Percentiles rank a stretch among this genome's conserved stretches.
Evolutionary conservation across 1,140 invertebrate species (phyloP).

Genomic region (Thaumetopoea pityocampa): DNA sequence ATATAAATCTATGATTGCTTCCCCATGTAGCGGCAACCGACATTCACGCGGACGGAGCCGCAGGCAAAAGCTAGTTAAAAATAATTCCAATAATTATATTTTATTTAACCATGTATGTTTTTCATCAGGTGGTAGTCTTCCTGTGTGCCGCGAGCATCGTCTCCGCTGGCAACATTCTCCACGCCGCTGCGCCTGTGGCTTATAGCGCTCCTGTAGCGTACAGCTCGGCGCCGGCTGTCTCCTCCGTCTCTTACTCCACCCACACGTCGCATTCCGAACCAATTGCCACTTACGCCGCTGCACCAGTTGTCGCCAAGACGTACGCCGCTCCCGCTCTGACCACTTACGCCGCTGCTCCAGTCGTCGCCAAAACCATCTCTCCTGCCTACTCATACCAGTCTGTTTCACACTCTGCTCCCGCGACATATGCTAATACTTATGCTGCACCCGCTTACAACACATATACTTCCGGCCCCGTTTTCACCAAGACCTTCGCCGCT

Average conservation of each 20-base stretch:
- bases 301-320: slow-evolving; percentile 20
- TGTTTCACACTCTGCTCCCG: slow-evolving; percentile 9
- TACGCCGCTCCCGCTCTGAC: slow-evolving; percentile 23
- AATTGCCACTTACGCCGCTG: slow-evolving; percentile 27
- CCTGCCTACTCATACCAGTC: slow-evolving; percentile 17
- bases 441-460: neutral
- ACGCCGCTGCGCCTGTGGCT: slow-evolving; percentile 16
- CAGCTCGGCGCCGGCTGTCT: slow-evolving; percentile 29
- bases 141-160: slow-evolving; percentile 52
- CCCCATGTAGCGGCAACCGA: no score
- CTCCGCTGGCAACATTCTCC: slow-evolving; percentile 46
- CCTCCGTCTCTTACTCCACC: slow-evolving; percentile 16
- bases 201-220: slow-evolving; percentile 20
- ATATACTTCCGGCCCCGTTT: no score
- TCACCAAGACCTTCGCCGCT: slow-evolving; percentile 25
- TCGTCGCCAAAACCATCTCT: slow-evolving; percentile 17
- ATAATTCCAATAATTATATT: no score
- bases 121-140: slow-evolving; percentile 45
- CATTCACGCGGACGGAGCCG: no score
- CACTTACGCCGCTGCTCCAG: slow-evolving; percentile 17
- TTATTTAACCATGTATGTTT: slow-evolving; percentile 7
- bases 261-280: slow-evolving; percentile 36
- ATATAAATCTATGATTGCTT: no score
- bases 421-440: neutral
- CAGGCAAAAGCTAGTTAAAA: no score